Conservation (phyloP, 2,113 vertebrate genomes). For the Xyliphius kryptos region DNA sequence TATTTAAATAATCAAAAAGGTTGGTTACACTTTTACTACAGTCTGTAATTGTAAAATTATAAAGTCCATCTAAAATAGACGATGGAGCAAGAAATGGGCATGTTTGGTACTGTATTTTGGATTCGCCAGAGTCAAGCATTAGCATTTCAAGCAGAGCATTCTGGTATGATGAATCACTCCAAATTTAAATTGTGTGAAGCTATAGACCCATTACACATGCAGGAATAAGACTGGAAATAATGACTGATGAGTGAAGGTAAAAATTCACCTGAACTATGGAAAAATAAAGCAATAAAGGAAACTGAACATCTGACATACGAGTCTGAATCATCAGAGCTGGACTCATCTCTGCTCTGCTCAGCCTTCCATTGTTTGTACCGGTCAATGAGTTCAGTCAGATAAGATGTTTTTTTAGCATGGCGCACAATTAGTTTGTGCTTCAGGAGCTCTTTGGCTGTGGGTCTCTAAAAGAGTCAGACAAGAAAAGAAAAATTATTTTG, state of each 20-base stretch:
- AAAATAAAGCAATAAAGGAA: background rate
- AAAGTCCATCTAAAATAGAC: too few species aligned
- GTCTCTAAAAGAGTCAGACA: constrained; percentile 68
- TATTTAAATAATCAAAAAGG: too few species aligned
- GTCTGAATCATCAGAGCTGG: constrained; percentile 91
- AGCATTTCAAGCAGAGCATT: too few species aligned
- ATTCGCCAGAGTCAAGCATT: too few species aligned
- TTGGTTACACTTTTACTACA: too few species aligned
- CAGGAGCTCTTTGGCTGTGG: constrained; percentile 91
- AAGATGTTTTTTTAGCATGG: constrained; percentile 92
- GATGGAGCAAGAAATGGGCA: too few species aligned
- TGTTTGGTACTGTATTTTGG: too few species aligned
- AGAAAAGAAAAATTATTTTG: background rate
- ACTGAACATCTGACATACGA: constrained; percentile 64
- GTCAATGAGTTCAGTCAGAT: constrained; percentile 93
- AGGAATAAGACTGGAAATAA: background rate
- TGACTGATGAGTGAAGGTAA: background rate
- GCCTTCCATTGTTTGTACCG: constrained; percentile 94
- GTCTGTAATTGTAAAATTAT: too few species aligned
- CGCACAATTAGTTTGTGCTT: constrained; percentile 96
- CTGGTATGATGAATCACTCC: too few species aligned
- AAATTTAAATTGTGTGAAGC: too few species aligned
- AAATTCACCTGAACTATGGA: background rate
- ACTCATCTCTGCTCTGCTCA: constrained; percentile 81
- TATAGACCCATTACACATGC: background rate